A percentile compares a stretch with the other conserved stretches of the same genome.
Evolutionary conservation across 2,888 invertebrate genomes (phyloP).

Genomic region (Nymphalis urticae): DNA sequence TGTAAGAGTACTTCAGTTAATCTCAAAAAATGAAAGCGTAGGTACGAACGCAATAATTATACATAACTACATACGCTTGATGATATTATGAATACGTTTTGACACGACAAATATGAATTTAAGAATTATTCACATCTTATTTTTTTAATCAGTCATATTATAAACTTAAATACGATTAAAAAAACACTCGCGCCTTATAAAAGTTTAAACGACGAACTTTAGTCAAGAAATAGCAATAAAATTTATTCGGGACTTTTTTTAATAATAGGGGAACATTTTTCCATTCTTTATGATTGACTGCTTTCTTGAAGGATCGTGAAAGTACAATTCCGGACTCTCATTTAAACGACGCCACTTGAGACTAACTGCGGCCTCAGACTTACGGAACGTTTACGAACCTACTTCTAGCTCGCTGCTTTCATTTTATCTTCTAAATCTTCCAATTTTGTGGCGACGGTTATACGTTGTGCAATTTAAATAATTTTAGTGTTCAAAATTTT

Average conservation of each 20-base stretch:
- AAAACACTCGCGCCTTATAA: neutral
- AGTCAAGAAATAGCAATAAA: constrained; percentile 22
- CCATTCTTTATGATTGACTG: constrained; percentile 51
- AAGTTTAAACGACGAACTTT: constrained; percentile 19
- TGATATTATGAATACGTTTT: too few species aligned
- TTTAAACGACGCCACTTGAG: constrained; percentile 62
- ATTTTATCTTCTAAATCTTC: constrained; percentile 48
- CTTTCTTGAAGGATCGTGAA: constrained; percentile 49
- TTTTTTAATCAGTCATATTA: neutral
- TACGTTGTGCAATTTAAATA: neutral
- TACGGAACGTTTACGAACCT: constrained; percentile 49
- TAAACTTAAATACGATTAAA: neutral
- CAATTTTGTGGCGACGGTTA: constrained; percentile 27
- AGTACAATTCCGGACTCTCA: constrained; percentile 54
- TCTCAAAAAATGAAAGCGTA: constrained; percentile 19
- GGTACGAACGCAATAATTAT: neutral
- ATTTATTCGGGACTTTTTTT: constrained; percentile 22
- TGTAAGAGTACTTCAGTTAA: constrained; percentile 43
- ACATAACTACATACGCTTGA: neutral
- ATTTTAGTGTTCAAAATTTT: neutral
- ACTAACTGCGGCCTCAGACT: constrained; percentile 59
- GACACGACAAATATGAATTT: too few species aligned
- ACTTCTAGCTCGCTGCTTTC: constrained; percentile 56
- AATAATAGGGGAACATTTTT: constrained; percentile 33
- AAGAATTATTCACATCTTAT: too few species aligned